Evolutionary conservation across 2,888 invertebrate genomes (phyloP), one percentile per base, ranked within the genome.

Genomic region (Noctua fimbriata): DNA sequence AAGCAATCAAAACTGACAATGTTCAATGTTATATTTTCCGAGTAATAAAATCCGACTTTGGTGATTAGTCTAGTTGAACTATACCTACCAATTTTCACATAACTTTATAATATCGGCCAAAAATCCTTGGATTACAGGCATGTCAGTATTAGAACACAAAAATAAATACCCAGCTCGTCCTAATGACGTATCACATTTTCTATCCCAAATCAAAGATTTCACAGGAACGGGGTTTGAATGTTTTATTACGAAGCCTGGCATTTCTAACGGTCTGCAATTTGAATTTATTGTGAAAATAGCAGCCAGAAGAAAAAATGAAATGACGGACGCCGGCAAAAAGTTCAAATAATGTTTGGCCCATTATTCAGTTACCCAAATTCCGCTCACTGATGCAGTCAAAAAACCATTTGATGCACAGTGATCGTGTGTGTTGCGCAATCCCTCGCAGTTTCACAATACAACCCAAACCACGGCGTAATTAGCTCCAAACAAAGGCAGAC

Each of bases 401-500:
- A 52, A 52, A 49, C 2, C 5, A 18, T 49, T 49, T 18, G 6
- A 49, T 49, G 52, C 52, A 24, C 41, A 7, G 41, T 36, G 36
- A 36, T 16, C 44, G 41, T 44, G n/a, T 44, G 16, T 44, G 67
- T 67, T 44, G n/a, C 67, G 24, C 18, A 67, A 67, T 44, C 44
- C 44, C 67, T 21, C 32, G 9, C 21, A 67, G 24, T 73, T 66
- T 49, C 52, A 71, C 41, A 69, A 49, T 49, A 41, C 21, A 66
- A 73, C 18, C 24, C 36, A 24, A 49, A 84, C 82, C 73, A 41
- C 78, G 28, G 12, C n/a, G 63, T 76, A 82, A 82, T 85, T 73
- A 82, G 73, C 36, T 63, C 73, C 32, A 67, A 76, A 70, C 65
- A 16, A 28, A 63, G 32, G 18, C 32, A 16, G 41, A 41, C 80